Evolutionary conservation across 2,113 vertebrate genomes (phyloP).

Genomic region (Chrysochloris asiatica): DNA sequence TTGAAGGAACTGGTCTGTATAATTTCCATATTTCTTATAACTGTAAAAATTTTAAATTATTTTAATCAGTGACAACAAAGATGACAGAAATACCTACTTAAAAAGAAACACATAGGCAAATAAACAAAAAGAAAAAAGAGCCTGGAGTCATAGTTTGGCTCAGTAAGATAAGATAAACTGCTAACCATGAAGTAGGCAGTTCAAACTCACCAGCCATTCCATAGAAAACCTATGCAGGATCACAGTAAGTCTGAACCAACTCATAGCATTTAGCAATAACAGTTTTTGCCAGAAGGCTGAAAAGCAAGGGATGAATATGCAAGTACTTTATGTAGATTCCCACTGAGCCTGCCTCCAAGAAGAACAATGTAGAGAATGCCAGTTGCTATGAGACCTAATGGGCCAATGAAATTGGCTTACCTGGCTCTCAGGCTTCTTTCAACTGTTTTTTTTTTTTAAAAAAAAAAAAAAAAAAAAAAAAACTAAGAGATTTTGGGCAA

Average conservation of each 20-base stretch:
- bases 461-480: no score
- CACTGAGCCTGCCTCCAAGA: not conserved
- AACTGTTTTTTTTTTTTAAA: conserved; percentile 40
- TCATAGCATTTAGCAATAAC: no score
- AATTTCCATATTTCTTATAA: not conserved
- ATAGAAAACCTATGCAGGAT: no score
- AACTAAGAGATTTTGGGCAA: not conserved
- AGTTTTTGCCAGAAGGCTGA: conserved; percentile 6
- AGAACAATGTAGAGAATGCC: conserved; percentile 30
- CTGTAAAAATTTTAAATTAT: not conserved
- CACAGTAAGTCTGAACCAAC: no score
- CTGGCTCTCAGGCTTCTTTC: conserved; percentile 31
- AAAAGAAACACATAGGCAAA: not conserved
- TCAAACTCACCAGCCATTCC: no score
- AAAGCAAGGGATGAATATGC: not conserved
- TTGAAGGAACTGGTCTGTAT: not conserved
- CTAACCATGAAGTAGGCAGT: no score
- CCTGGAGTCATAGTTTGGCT: no score
- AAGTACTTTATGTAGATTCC: not conserved
- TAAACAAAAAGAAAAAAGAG: not conserved
- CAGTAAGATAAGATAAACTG: no score
- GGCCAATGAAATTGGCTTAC: conserved; percentile 46
- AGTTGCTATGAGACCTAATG: conserved; percentile 55
- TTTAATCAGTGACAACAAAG: conserved; percentile 33
- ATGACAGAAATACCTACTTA: not conserved